Percentiles rank a stretch among this genome's conserved stretches.
Conservation (phyloP, 2,797 vertebrate genomes). For the Xiphorhynchus erythropygius region DNA sequence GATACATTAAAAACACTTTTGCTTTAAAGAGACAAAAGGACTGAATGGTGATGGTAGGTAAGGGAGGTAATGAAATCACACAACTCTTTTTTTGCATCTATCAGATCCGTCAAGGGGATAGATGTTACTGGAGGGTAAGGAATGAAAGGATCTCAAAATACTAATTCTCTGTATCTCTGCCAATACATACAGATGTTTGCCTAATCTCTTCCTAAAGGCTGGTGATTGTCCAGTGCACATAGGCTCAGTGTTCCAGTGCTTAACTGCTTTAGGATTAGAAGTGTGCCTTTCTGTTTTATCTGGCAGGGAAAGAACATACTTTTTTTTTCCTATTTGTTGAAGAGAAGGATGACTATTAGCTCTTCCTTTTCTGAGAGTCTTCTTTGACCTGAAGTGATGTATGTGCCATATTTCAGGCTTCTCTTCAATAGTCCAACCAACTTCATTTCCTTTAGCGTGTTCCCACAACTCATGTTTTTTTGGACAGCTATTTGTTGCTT, state of each 20-base stretch:
- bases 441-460: accelerated
- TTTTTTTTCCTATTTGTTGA: background rate
- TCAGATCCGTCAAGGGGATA: background rate
- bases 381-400: background rate
- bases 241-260: background rate
- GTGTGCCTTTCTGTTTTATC: background rate
- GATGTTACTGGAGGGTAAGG: background rate
- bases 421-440: background rate
- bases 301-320: background rate
- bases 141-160: background rate
- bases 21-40: background rate
- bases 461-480: background rate
- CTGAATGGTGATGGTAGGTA: background rate
- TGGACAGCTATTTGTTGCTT: background rate
- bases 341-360: background rate
- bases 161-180: background rate
- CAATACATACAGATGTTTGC: background rate
- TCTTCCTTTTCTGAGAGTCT: background rate
- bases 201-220: background rate
- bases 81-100: background rate
- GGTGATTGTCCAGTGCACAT: accelerated
- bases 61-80: background rate
- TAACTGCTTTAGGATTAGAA: background rate
- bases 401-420: background rate
- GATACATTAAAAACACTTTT: background rate